phyloP scores from a whole-genome alignment of 1,140 invertebrate genomes.

The Cydia strobilella region DNA sequence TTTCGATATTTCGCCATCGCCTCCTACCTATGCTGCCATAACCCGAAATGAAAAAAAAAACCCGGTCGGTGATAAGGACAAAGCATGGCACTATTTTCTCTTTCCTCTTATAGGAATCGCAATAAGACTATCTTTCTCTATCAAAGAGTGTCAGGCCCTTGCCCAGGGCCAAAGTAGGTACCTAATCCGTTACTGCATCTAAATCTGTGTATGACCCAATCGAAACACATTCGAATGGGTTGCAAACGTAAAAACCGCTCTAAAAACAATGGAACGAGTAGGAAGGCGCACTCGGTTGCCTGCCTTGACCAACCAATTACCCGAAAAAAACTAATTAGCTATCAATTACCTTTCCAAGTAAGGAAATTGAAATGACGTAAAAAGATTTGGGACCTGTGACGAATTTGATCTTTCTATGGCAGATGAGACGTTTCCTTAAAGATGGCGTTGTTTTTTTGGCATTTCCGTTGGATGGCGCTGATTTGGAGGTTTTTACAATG shows the following conservation, averaged over 20 bases:
- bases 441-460: neutral
- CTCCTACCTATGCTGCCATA: no score
- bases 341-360: constrained; percentile 48
- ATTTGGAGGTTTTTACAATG: no score
- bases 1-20: no score
- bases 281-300: constrained; percentile 63
- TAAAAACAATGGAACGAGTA: constrained; percentile 48
- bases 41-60: no score
- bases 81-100: no score
- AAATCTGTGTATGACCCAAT: no score
- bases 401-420: neutral
- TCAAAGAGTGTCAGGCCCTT: no score
- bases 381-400: constrained; percentile 3
- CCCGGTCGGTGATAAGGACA: no score
- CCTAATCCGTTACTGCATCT: no score
- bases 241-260: constrained; percentile 37
- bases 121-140: no score
- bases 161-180: no score
- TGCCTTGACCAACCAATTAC: constrained; percentile 65
- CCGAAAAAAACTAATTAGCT: constrained; percentile 57
- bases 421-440: neutral
- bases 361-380: constrained; percentile 20
- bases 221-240: constrained; percentile 29
- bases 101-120: no score
- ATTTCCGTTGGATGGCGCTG: neutral